Conservation (phyloP, 2,888 invertebrate species). For the Nomada hirtipes region DNA sequence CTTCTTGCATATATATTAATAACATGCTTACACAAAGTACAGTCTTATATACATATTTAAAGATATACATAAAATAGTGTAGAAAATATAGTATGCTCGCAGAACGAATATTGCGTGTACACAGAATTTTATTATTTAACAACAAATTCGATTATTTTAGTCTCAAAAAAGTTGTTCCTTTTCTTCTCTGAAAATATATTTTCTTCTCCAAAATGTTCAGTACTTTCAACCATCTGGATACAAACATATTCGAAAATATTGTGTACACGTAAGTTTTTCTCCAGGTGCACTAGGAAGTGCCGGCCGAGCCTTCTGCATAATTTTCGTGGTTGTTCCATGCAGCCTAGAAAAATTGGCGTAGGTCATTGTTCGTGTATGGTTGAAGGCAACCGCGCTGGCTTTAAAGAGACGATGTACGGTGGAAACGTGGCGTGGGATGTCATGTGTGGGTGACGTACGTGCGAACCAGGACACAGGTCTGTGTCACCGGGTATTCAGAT, state of each 20-base stretch:
- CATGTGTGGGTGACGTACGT: constrained; percentile 67
- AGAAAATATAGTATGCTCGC: too few relatives aligned
- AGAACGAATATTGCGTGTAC: too few relatives aligned
- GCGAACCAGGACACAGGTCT: constrained; percentile 65
- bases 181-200: too few relatives aligned
- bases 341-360: constrained; percentile 21
- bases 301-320: not conserved
- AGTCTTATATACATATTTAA: too few relatives aligned
- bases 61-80: too few relatives aligned
- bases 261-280: not conserved
- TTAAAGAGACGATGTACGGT: constrained; percentile 28
- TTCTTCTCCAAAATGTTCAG: too few relatives aligned
- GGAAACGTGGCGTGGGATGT: constrained; percentile 57
- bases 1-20: too few relatives aligned
- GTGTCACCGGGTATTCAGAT: constrained; percentile 68
- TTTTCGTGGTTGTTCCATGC: not conserved
- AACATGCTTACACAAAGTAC: too few relatives aligned
- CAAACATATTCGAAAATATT: not conserved
- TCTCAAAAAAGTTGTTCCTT: too few relatives aligned
- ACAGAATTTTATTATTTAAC: too few relatives aligned
- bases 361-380: constrained; percentile 37
- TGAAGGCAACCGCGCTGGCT: constrained; percentile 15
- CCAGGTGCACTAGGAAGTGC: not conserved
- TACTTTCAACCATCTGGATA: too few relatives aligned
- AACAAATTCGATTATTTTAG: too few relatives aligned